Evolutionary conservation across 1,140 invertebrate species (phyloP).

Genomic region (Zaprionus lachaisei): DNA sequence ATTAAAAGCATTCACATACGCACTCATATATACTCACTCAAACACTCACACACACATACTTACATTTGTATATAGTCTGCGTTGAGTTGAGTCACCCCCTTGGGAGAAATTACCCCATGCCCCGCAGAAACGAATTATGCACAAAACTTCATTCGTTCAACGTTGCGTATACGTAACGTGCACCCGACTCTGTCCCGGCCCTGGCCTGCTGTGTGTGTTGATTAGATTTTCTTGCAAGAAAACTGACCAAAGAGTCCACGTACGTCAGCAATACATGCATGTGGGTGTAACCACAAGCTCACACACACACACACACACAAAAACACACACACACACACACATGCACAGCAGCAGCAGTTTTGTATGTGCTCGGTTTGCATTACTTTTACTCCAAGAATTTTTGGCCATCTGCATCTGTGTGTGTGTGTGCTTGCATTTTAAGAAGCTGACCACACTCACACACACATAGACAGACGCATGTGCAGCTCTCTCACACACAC

Average conservation of each 20-base stretch:
- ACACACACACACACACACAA: conserved; percentile 21
- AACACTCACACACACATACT: background rate
- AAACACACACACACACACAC: conserved; percentile 23
- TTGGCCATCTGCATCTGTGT: conserved; percentile 36
- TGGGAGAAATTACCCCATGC: conserved; percentile 70
- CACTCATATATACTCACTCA: conserved; percentile 18
- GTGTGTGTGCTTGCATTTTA: conserved; percentile 62
- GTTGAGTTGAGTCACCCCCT: conserved; percentile 36
- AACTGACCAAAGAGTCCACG: conserved; percentile 78
- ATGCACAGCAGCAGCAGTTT: conserved; percentile 25
- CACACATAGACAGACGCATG: conserved; percentile 43
- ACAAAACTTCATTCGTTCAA: conserved; percentile 65
- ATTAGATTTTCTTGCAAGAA: conserved; percentile 83
- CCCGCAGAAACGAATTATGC: conserved; percentile 66
- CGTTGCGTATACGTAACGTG: conserved; percentile 75
- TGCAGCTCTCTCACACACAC: conserved; percentile 34
- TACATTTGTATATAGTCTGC: conserved; percentile 5
- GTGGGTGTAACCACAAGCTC: conserved; percentile 51
- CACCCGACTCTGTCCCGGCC: background rate
- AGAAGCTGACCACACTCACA: conserved; percentile 67
- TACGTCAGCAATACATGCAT: conserved; percentile 59
- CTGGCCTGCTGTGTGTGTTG: conserved; percentile 59
- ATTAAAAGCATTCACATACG: conserved; percentile 77
- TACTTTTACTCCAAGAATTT: conserved; percentile 76
- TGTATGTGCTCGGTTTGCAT: conserved; percentile 26